A percentile compares a stretch with the other conserved stretches of the same genome.
Conservation (phyloP, 2,113 vertebrate species). For the Cyanistes caeruleus region DNA sequence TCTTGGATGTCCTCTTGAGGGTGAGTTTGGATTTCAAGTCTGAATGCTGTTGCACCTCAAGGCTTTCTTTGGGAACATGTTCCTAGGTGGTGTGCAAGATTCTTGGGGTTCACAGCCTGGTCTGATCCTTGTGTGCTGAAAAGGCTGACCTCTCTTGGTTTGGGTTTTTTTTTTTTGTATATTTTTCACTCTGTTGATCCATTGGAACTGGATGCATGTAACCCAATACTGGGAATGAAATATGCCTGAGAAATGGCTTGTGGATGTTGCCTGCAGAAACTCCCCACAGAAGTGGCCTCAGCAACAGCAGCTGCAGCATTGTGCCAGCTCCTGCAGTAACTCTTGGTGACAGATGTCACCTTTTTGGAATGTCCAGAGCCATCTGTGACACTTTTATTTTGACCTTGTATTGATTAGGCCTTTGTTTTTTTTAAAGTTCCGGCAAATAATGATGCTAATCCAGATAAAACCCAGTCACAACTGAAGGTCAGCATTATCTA, state of each 20-base stretch:
- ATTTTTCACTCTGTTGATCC: neutral
- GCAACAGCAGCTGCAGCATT: neutral
- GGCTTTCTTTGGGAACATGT: neutral
- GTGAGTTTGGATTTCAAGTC: neutral
- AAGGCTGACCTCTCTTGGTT: neutral
- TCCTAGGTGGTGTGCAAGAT: neutral
- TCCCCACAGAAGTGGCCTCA: neutral
- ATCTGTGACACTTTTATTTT: constrained; percentile 45
- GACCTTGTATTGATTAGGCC: constrained; percentile 61
- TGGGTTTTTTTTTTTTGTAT: neutral
- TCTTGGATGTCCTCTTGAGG: neutral
- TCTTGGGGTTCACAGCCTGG: neutral
- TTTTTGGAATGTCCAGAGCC: constrained; percentile 27
- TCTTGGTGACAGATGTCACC: constrained; percentile 53
- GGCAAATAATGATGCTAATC: constrained; percentile 66
- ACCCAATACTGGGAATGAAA: neutral
- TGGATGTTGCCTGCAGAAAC: neutral
- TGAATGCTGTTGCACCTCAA: neutral
- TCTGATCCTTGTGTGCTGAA: neutral
- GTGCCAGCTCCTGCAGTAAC: constrained; percentile 27
- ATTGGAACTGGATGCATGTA: neutral
- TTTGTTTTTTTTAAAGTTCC: constrained; percentile 45
- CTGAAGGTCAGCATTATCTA: constrained; percentile 52
- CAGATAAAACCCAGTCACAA: constrained; percentile 44
- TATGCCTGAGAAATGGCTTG: neutral